Percentiles rank a stretch among this genome's conserved stretches.
Conservation (phyloP, 2,888 invertebrate genomes). For the Chromoteleia sp. region DNA sequence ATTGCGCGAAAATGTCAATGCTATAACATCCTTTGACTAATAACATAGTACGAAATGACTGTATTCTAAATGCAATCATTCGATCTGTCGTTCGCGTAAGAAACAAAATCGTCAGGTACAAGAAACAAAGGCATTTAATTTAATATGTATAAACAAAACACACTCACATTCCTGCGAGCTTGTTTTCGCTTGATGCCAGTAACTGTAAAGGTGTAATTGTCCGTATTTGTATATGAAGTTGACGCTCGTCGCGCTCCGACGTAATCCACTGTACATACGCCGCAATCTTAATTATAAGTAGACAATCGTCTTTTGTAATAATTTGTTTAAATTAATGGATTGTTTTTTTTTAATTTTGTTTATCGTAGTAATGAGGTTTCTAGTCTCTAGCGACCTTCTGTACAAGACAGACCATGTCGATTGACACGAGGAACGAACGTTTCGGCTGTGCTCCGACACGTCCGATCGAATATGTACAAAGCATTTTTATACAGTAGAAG, state of each 20-base stretch:
- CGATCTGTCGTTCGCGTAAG: conserved; percentile 16
- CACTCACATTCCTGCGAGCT: conserved; percentile 25
- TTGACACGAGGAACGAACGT: conserved; percentile 14
- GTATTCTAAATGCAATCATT: conserved; percentile 34
- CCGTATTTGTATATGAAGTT: conserved; percentile 47
- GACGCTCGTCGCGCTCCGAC: conserved; percentile 47
- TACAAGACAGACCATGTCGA: conserved; percentile 38
- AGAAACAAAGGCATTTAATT: conserved; percentile 42
- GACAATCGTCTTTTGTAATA: conserved; percentile 53
- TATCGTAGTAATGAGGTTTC: conserved; percentile 56
- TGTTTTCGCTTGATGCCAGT: conserved; percentile 55
- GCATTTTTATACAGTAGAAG: conserved; percentile 42
- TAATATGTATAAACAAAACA: conserved; percentile 45
- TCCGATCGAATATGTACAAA: conserved; percentile 36
- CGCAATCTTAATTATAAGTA: conserved; percentile 61
- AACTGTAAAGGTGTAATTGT: conserved; percentile 51
- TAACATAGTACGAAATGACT: conserved; percentile 34
- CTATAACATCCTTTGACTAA: conserved; percentile 57
- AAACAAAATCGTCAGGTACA: conserved; percentile 17
- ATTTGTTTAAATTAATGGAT: conserved; percentile 34
- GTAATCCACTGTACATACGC: conserved; percentile 60
- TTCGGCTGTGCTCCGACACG: conserved; percentile 19
- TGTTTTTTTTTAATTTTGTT: conserved; percentile 36
- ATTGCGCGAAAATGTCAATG: conserved; percentile 34
- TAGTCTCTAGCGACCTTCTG: conserved; percentile 65